phyloP scores from a whole-genome alignment of 1,140 invertebrate species.

The Diabrotica virgifera region DNA sequence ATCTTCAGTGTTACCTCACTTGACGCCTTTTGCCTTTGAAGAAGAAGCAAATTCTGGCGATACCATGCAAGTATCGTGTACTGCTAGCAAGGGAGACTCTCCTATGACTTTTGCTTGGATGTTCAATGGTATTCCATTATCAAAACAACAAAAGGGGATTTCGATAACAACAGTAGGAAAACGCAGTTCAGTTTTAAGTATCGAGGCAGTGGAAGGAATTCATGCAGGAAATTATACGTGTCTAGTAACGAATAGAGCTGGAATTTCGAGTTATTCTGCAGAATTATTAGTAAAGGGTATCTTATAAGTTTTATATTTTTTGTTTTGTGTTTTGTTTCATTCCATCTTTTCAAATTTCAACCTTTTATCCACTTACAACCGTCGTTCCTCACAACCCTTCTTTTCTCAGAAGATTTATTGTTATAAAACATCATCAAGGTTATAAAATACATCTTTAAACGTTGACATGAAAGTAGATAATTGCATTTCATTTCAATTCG shows the following conservation, averaged over 20 bases:
- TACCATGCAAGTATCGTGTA: slow-evolving; percentile 41
- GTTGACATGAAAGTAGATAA: too few species aligned
- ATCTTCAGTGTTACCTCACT: slow-evolving; percentile 53
- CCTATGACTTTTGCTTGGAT: slow-evolving; percentile 47
- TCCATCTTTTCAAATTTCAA: slow-evolving; percentile 48
- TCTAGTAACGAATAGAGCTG: slow-evolving; percentile 66
- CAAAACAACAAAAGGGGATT: slow-evolving; percentile 14
- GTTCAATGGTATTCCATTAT: slow-evolving; percentile 46
- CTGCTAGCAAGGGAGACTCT: slow-evolving; percentile 34
- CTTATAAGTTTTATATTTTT: slow-evolving; percentile 23
- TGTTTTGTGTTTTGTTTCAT: slow-evolving; percentile 5
- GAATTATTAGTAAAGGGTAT: slow-evolving; percentile 68
- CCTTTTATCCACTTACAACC: slow-evolving; percentile 68
- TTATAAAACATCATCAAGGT: too few species aligned
- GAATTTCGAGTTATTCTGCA: slow-evolving; percentile 61
- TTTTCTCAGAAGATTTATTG: too few species aligned
- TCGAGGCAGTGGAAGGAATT: slow-evolving; percentile 68
- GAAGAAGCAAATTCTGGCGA: slow-evolving; percentile 53
- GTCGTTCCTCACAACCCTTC: slow-evolving; percentile 25
- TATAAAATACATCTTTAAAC: too few species aligned
- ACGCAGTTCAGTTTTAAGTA: slow-evolving; percentile 68
- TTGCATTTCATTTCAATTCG: too few species aligned
- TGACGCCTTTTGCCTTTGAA: slow-evolving; percentile 65
- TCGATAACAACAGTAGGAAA: slow-evolving; percentile 57
- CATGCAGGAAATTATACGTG: slow-evolving; percentile 82